phyloP scores from a whole-genome alignment of 2,797 vertebrate species.

The Alosa sapidissima region DNA sequence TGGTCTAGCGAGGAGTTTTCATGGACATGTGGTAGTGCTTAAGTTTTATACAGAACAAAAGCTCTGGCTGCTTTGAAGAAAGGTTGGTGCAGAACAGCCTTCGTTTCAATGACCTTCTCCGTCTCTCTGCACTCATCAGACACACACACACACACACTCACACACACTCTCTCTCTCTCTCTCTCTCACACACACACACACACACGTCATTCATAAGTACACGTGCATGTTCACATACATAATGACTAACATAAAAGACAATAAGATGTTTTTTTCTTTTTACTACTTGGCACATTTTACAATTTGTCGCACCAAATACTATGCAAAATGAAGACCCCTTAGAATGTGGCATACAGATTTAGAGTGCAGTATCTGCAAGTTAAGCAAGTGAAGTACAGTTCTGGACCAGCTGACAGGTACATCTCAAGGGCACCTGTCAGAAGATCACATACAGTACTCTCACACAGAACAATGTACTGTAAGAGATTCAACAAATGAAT shows the following conservation, averaged over 20 bases:
- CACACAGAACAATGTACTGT: not conserved
- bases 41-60: not conserved
- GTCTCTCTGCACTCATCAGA: constrained; percentile 45
- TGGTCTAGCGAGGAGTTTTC: not conserved
- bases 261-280: not conserved
- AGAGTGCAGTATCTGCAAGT: not conserved
- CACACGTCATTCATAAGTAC: not conserved
- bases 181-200: not conserved
- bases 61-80: constrained; percentile 57
- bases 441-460: not conserved
- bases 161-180: not conserved
- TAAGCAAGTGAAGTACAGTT: not conserved
- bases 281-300: not conserved
- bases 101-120: constrained; percentile 49
- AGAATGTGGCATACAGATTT: no score
- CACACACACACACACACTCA: not conserved
- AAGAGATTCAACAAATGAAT: constrained; percentile 18
- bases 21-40: not conserved
- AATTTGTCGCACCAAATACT: not conserved
- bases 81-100: constrained; percentile 56
- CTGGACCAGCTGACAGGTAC: not conserved
- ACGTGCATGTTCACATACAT: not conserved
- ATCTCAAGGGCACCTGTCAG: not conserved
- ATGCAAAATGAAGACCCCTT: not conserved
- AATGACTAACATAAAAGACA: not conserved